Evolutionary conservation across 2,888 invertebrate species (phyloP), one percentile per base, ranked within the genome.

Genomic region (Rhagonycha lutea): DNA sequence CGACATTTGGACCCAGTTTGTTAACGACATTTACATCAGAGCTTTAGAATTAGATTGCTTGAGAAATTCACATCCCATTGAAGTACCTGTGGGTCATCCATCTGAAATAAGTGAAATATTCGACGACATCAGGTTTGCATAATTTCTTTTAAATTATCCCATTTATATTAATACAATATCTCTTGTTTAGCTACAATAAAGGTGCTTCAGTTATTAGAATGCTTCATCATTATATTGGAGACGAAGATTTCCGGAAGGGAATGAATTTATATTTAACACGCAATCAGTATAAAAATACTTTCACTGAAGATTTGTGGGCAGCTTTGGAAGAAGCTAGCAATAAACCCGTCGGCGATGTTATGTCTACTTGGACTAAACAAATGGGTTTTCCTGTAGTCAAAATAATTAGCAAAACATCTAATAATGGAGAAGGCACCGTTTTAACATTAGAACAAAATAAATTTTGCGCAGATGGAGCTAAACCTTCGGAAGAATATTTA

Each of bases 1-100:
- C 89, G 96, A 98, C 85, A 97, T 98, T 85, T 98, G 98, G 98
- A 96, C 96, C 2, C 97, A 97, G 87, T 98, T 98, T 89, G 95
- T 97, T 0, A 95, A 95, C n/a, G 94, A 96, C 84, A 95, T 95
- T 82, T 94, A 95, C 82, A 94, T 94, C 84, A 90, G 93, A 80
- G 98, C 97, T 14, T 86, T 96, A 80, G 95, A 96, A 83, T 89
- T 98, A 79, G 98, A 98, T 87, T 94, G 93, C 70, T 89, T 98
- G 76, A 94, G 95, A 84, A 97, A 94, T 86, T 96, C 96, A 61
- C 98, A 98, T 89, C 97, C 98, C 0, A 97, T 98, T 82, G 98
- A 98, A 89, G 96, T 96, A 68, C 95, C 96, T 12, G 97, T 98
- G 0, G 95, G 95, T 0, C 95, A 98, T 89, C 98, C 98, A 0